These are phyloP conservation scores for Trematocara variabile DNA, from an alignment of 2,113 vertebrate genomes.

Conservation along the genomic window DNA sequence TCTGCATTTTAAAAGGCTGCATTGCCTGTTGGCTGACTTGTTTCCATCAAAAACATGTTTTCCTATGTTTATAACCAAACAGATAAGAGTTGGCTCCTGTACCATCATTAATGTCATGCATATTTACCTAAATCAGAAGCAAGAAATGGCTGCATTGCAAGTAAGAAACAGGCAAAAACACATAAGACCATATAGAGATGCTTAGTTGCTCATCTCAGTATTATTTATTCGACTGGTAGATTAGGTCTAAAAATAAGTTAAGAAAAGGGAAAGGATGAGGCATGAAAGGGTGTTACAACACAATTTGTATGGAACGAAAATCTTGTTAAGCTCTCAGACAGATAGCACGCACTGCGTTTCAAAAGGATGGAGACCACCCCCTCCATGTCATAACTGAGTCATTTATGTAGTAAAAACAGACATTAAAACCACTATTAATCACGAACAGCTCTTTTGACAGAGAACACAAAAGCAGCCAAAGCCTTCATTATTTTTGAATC, in stretches of 20 bases:
- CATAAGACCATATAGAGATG: not conserved
- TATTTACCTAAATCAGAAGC: constrained; percentile 11
- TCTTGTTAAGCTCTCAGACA: constrained; percentile 9
- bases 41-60: constrained; percentile 58
- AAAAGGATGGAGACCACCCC: constrained; percentile 1
- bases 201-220: not conserved
- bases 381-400: constrained; percentile 28
- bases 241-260: constrained; percentile 5
- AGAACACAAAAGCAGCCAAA: constrained; percentile 35
- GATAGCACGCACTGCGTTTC: not conserved
- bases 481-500: constrained; percentile 10
- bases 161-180: not conserved
- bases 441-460: constrained; percentile 49
- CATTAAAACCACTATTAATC: constrained; percentile 57
- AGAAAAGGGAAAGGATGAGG: not conserved
- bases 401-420: constrained; percentile 49
- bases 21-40: constrained; percentile 49
- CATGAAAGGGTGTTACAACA: not conserved
- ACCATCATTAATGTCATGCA: constrained; percentile 13
- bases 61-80: constrained; percentile 23
- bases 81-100: constrained; percentile 37
- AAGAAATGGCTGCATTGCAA: not conserved
- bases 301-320: constrained; percentile 27
- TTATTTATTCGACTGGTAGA: constrained; percentile 1
- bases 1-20: constrained; percentile 62